Conservation (phyloP, 2,888 invertebrate species). For the Galerucella pusilla region DNA sequence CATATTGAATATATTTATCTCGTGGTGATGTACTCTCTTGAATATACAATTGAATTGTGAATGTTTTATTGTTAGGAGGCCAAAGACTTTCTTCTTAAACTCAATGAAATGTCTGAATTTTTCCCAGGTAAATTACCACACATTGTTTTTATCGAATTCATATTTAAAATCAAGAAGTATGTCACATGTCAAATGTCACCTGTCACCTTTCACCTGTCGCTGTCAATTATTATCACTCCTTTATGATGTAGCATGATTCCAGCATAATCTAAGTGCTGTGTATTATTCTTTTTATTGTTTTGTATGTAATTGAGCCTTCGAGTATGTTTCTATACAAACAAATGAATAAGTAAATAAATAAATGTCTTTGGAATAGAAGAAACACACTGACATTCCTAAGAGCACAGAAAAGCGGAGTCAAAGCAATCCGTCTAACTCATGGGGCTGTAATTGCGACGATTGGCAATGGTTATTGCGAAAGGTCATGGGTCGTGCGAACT, state of each 20-base stretch:
- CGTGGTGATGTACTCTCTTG: slow-evolving; percentile 3
- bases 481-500: slow-evolving; percentile 65
- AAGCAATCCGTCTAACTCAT: slow-evolving; percentile 53
- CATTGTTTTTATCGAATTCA: no score
- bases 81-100: background rate
- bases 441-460: slow-evolving; percentile 61
- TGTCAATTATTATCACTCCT: no score
- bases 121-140: no score
- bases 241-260: no score
- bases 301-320: background rate
- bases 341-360: background rate
- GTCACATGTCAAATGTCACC: no score
- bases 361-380: slow-evolving; percentile 25
- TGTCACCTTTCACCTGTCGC: no score
- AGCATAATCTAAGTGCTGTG: background rate
- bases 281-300: background rate
- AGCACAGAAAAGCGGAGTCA: slow-evolving; percentile 15
- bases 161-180: no score
- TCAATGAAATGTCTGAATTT: no score
- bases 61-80: slow-evolving; percentile 10
- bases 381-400: slow-evolving; percentile 33
- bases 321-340: background rate
- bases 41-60: slow-evolving; percentile 1
- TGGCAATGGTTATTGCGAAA: slow-evolving; percentile 63
- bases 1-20: slow-evolving; percentile 18